Conservation (phyloP, 1,140 invertebrate species). For the Callitettix versicolor region DNA sequence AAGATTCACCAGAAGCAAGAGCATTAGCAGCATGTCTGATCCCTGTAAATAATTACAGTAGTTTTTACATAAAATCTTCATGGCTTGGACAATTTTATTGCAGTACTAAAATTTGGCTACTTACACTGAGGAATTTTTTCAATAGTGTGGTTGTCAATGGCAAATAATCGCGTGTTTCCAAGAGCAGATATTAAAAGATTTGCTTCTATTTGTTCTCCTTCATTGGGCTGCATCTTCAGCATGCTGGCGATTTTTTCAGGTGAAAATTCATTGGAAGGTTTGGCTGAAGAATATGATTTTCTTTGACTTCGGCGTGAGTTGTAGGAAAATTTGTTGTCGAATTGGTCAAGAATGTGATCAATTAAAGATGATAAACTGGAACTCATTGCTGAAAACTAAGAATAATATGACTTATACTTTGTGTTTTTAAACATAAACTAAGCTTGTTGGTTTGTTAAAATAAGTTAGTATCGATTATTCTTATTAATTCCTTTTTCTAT, state of each 20-base stretch:
- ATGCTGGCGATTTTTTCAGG: constrained; percentile 42
- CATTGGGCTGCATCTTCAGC: constrained; percentile 41
- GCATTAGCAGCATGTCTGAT: constrained; percentile 27
- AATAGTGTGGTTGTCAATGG: constrained; percentile 45
- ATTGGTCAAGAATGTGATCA: constrained; percentile 1
- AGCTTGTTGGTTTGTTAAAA: too few species aligned
- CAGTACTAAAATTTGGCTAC: constrained; percentile 11
- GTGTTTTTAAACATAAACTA: too few species aligned
- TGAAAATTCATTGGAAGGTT: constrained; percentile 25
- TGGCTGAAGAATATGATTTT: too few species aligned
- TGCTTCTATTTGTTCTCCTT: constrained; percentile 43
- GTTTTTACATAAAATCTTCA: too few species aligned
- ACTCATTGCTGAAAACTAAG: constrained; percentile 3
- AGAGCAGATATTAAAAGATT: constrained; percentile 35
- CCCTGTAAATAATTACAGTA: constrained; percentile 23
- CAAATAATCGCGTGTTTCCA: constrained; percentile 36
- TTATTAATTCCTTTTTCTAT: too few species aligned
- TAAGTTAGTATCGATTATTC: too few species aligned
- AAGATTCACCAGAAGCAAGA: constrained; percentile 2
- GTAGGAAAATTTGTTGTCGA: background rate
- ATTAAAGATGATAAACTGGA: background rate
- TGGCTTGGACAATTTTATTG: too few species aligned
- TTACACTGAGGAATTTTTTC: constrained; percentile 34
- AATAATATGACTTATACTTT: too few species aligned
- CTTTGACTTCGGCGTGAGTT: background rate